phyloP scores from a whole-genome alignment of 35 echinoderm and acorn worm species.

The Apostichopus parvimensis region DNA sequence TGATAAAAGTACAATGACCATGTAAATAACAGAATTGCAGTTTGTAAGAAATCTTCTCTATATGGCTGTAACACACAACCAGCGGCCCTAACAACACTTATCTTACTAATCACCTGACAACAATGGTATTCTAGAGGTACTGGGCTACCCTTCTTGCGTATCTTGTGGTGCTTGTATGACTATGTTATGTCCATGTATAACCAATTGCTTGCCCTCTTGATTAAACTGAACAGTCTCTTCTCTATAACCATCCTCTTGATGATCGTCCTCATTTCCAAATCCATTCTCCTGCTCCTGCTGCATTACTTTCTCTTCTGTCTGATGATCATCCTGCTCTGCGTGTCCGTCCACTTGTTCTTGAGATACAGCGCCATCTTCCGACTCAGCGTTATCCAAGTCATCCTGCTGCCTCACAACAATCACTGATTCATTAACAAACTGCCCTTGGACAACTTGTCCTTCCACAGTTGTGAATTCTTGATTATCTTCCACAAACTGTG shows the following conservation, averaged over 20 bases:
- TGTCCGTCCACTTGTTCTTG: not conserved
- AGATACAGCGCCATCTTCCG: not conserved
- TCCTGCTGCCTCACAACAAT: not conserved
- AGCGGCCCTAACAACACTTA: too few relatives aligned
- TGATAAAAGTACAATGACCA: too few relatives aligned
- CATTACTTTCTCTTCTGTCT: not conserved
- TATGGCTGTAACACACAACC: too few relatives aligned
- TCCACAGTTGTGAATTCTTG: constrained; percentile 16
- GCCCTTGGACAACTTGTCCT: not conserved
- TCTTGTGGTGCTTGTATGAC: not conserved
- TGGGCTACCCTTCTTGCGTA: not conserved
- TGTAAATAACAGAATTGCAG: too few relatives aligned
- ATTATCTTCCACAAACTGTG: not conserved
- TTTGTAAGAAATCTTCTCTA: too few relatives aligned
- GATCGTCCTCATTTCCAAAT: not conserved
- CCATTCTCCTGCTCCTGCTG: not conserved
- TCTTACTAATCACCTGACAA: too few relatives aligned
- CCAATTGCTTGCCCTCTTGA: not conserved
- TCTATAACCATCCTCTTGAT: not conserved
- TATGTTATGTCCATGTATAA: not conserved
- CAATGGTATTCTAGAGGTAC: too few relatives aligned
- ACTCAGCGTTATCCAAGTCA: not conserved
- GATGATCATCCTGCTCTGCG: not conserved
- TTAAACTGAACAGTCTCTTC: not conserved
- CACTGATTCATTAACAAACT: not conserved